Evolutionary conservation across 1,140 invertebrate species (phyloP), one percentile per base, ranked within the genome.

Genomic region (Geopemphigus sp.): DNA sequence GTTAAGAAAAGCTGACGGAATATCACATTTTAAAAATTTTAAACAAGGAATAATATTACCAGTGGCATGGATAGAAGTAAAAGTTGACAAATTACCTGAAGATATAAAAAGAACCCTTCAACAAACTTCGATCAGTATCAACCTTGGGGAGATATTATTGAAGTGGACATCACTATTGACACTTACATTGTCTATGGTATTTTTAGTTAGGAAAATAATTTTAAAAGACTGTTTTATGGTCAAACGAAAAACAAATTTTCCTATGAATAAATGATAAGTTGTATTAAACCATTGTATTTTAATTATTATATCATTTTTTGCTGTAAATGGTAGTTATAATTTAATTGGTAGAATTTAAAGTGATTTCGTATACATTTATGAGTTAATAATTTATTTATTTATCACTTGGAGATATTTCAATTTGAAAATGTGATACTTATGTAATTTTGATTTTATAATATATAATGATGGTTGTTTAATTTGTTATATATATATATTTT

Each of bases 161-260:
- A 78, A 78, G 24, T 78, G 74, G 74, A 47, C 26, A 32, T 78
- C 74, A 11, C 24, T 78, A 5, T 47, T 78, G 17, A 78, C 74
- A n/a, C 74, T 78, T n/a, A 78, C 74, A 26, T 29, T 50, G 5
- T 78, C 74, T 2, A 78, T 78, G 74, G 26, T 78, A n/a, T 78
- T 78, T 78, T 61, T 78, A 29, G 57, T 78, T 24, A 26, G 45
- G 14, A 78, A 78, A 78, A 78, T 78, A 19, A 78, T 78, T 47
- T 61, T 78, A 59, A 78, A 78, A 78, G 74, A 78, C 63, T 78
- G 74, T 78, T 78, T 78, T 26, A 78, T 78, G 54, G n/a, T 47
- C 14, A 19, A 78, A 63, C 45, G 57, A 78, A 50, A 78, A 61
- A 78, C 74, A 24, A 63, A 47, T 78, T 78, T 78, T 78, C 57